Conservation (phyloP, 2,888 invertebrate species). For the Unio pictorum region DNA sequence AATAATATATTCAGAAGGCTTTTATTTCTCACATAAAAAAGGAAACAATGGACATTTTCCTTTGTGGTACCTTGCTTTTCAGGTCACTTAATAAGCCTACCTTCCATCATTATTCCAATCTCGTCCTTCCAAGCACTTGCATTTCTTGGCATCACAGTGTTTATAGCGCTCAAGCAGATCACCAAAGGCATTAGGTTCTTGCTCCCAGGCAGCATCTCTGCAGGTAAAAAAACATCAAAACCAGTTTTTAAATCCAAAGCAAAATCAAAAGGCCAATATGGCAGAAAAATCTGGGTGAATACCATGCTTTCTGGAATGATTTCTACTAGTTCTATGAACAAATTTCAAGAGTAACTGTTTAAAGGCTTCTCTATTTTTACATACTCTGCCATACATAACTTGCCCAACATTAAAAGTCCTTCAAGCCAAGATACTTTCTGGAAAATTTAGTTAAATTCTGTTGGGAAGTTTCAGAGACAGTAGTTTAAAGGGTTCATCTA, state of each 20-base stretch:
- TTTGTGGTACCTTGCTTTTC: not conserved
- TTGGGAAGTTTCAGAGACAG: no score
- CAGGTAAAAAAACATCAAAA: constrained; percentile 41
- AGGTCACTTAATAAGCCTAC: constrained; percentile 33
- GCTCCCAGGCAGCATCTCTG: constrained; percentile 89
- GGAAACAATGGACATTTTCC: not conserved
- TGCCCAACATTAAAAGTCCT: no score
- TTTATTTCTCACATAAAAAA: no score
- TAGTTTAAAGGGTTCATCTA: no score
- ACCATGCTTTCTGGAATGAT: no score
- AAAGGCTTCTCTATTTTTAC: no score
- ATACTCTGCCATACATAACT: no score
- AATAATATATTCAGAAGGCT: no score
- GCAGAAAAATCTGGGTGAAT: not conserved
- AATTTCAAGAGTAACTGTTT: no score
- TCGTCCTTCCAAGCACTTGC: constrained; percentile 78
- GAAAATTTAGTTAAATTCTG: no score
- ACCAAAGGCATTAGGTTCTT: constrained; percentile 82
- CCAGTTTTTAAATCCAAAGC: not conserved
- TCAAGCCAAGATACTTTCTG: no score
- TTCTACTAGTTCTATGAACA: no score
- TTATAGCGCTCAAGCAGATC: constrained; percentile 80
- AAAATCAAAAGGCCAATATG: not conserved
- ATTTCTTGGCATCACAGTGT: constrained; percentile 77
- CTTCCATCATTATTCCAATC: constrained; percentile 66